Evolutionary conservation across 2,113 vertebrate genomes (phyloP), one percentile per base, ranked within the genome.

Genomic region (Phrynocephalus versicolor): DNA sequence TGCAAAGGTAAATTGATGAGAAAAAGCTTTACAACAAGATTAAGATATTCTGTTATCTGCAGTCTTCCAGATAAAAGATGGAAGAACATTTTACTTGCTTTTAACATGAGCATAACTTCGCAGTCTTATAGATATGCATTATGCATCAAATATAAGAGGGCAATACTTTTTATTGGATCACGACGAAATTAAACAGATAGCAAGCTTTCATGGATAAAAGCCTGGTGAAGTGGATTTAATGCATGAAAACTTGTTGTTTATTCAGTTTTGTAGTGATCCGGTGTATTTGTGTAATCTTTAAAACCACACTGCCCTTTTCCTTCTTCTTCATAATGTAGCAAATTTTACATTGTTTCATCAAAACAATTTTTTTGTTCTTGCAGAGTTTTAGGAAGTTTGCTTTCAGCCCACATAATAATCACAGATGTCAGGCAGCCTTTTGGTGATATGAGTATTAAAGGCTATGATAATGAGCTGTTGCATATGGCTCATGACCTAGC

Each of bases 401-500:
- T 99, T 81, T 99, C 98, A 21, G 97, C 99, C 86, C 99, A 99
- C 89, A 98, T 99, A 89, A 97, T 99, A 35, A 97, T 99, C 77
- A 99, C 98, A 0, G 98, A 99, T 92, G 92, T 95, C 70, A 97
- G 95, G 83, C 99, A 99, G 91, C 98, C 98, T 14, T 99, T 99
- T 88, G 99, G 98, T 10, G 96, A 99, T 30, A 97, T 99, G 94
- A 96, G 89, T 60, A 95, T 98, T 16, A 95, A 98, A 88, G 97
- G 96, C 86, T 99, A 99, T 2, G 98, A 99, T 86, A 96, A 99
- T 5, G 98, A 99, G 62, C 95, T 99, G 73, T 82, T 99, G 85
- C 98, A 99, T 70, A 94, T 99, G 97, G 99, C 99, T 16, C 98
- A 96, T 3, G 99, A 99, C 94, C 91, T 99, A 73, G 99, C 99